A percentile compares a stretch with the other conserved stretches of the same genome.
Evolutionary conservation across 2,113 vertebrate species (phyloP).

Genomic region (Scortum barcoo): DNA sequence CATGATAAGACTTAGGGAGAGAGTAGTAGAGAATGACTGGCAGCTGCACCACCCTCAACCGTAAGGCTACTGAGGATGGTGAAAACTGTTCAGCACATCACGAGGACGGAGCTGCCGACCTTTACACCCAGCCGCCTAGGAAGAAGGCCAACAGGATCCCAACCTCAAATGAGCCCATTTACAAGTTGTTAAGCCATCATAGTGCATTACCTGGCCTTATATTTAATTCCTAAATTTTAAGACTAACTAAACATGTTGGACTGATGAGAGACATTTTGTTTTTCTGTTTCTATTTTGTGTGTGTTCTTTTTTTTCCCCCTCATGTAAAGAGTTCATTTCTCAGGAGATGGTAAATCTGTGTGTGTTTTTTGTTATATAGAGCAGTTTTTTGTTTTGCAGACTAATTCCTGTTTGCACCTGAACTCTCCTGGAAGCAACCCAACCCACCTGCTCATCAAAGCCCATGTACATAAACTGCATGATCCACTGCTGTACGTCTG

Average conservation of each 20-base stretch:
- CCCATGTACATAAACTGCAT: constrained; percentile 95
- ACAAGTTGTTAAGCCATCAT: too few relatives aligned
- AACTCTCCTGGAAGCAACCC: background rate
- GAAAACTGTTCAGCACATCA: too few relatives aligned
- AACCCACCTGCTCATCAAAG: constrained; percentile 91
- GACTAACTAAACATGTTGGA: background rate
- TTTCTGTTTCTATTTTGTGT: background rate
- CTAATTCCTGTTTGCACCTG: background rate
- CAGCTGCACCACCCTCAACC: too few relatives aligned
- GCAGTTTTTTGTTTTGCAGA: background rate
- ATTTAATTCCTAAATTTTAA: background rate
- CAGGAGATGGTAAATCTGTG: background rate
- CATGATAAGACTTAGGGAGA: too few relatives aligned
- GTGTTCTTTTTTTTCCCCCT: background rate
- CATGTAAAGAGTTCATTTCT: background rate
- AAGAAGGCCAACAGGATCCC: too few relatives aligned
- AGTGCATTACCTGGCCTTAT: too few relatives aligned
- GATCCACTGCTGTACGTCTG: constrained; percentile 97
- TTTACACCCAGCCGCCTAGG: too few relatives aligned
- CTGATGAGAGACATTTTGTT: background rate
- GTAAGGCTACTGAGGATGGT: too few relatives aligned
- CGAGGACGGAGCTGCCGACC: too few relatives aligned
- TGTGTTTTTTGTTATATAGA: background rate
- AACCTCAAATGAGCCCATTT: too few relatives aligned
- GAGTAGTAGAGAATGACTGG: too few relatives aligned